These are phyloP conservation scores for Aethes cnicana DNA, from an alignment of 2,888 invertebrate genomes.

Conservation along the genomic window DNA sequence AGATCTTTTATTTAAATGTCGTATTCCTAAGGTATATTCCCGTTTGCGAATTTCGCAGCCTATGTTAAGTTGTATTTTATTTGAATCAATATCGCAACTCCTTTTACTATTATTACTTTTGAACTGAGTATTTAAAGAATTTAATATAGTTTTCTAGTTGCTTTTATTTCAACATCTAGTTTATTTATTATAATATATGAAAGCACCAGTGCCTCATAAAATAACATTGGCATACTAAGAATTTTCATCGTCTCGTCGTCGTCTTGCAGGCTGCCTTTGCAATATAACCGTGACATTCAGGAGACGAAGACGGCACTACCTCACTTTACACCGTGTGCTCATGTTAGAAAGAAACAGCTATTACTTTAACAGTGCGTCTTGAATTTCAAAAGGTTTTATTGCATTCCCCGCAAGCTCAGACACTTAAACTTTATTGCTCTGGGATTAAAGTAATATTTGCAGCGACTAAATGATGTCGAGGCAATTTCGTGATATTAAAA, in stretches of 20 bases:
- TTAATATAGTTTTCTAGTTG: slow-evolving; percentile 1
- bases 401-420: slow-evolving; percentile 80
- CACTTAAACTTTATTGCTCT: slow-evolving; percentile 81
- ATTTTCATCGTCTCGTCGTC: slow-evolving; percentile 77
- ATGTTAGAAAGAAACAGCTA: slow-evolving; percentile 75
- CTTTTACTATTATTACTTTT: no score
- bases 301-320: slow-evolving; percentile 64
- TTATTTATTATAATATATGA: slow-evolving; percentile 66
- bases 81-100: no score
- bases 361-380: slow-evolving; percentile 62
- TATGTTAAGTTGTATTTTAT: no score
- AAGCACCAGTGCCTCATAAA: slow-evolving; percentile 73
- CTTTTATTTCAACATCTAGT: no score
- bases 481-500: slow-evolving; percentile 80
- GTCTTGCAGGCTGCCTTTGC: slow-evolving; percentile 70
- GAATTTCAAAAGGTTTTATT: slow-evolving; percentile 79
- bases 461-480: slow-evolving; percentile 78
- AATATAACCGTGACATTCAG: slow-evolving; percentile 72
- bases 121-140: neutral
- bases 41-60: no score
- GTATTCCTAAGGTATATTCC: no score
- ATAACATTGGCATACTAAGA: slow-evolving; percentile 78
- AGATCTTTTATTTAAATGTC: neutral
- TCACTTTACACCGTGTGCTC: slow-evolving; percentile 55
- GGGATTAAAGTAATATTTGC: slow-evolving; percentile 82